phyloP scores from a whole-genome alignment of 2,797 vertebrate genomes.

The Chelmon rostratus region DNA sequence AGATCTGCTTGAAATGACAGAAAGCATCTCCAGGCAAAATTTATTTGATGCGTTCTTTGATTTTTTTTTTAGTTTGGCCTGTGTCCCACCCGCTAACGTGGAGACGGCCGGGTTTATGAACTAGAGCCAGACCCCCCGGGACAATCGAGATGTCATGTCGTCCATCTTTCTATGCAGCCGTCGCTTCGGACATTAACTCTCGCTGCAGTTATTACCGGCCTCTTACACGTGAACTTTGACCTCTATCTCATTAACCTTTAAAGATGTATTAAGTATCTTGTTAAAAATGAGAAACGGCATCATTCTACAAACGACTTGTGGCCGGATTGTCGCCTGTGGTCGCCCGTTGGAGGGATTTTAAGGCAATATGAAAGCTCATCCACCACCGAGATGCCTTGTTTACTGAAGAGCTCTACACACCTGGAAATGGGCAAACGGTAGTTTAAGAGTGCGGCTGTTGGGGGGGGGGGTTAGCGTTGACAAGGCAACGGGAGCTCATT shows the following conservation, averaged over 20 bases:
- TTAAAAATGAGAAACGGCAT: neutral
- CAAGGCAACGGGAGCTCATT: constrained; percentile 84
- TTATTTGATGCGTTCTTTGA: too few relatives aligned
- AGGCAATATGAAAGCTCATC: constrained; percentile 68
- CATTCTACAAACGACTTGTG: neutral
- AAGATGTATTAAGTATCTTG: neutral
- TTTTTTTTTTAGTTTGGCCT: too few relatives aligned
- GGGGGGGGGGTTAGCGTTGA: constrained; percentile 66
- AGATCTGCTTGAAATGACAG: too few relatives aligned
- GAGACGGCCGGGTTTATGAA: too few relatives aligned
- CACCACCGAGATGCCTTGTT: constrained; percentile 62
- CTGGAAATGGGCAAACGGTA: constrained; percentile 41
- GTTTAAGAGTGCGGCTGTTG: constrained; percentile 58
- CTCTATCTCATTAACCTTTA: neutral
- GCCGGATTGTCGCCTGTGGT: constrained; percentile 10
- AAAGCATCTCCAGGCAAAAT: too few relatives aligned
- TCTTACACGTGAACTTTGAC: neutral
- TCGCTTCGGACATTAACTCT: neutral
- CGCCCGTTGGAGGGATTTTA: constrained; percentile 51
- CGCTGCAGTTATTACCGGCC: neutral
- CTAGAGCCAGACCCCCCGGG: too few relatives aligned
- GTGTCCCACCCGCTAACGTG: too few relatives aligned
- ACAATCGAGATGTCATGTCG: too few relatives aligned
- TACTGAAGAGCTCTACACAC: constrained; percentile 62
- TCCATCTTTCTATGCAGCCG: too few relatives aligned